Conservation (phyloP, 1,140 invertebrate species). For the Cylas formicarius region DNA sequence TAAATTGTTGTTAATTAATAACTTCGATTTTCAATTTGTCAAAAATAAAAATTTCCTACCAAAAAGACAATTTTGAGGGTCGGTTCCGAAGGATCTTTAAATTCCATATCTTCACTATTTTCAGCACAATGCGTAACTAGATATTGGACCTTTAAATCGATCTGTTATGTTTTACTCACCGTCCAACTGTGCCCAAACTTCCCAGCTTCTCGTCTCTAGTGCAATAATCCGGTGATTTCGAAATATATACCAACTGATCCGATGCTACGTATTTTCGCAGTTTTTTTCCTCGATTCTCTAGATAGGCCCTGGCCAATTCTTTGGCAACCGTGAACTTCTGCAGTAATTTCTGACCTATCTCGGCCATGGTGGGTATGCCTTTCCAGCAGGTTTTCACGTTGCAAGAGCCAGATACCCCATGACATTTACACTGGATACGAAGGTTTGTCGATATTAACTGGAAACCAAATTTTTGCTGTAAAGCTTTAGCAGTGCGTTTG, state of each 20-base stretch:
- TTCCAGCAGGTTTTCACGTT: slow-evolving; percentile 92
- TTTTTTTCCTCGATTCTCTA: slow-evolving; percentile 21
- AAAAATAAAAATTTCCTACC: no score
- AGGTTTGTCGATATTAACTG: slow-evolving; percentile 51
- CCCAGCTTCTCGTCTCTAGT: slow-evolving; percentile 66
- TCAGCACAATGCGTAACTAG: no score
- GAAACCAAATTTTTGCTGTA: slow-evolving; percentile 1
- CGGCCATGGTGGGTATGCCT: slow-evolving; percentile 73
- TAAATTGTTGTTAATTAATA: no score
- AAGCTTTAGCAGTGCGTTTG: no score
- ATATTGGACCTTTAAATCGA: no score
- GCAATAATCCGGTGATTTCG: slow-evolving; percentile 89
- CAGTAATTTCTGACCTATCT: slow-evolving; percentile 78
- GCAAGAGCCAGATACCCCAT: slow-evolving; percentile 92
- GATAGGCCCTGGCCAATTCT: slow-evolving; percentile 50
- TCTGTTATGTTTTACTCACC: slow-evolving; percentile 46
- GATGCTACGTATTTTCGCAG: slow-evolving; percentile 19
- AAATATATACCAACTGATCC: slow-evolving; percentile 68
- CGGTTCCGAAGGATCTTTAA: no score
- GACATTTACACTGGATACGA: slow-evolving; percentile 87
- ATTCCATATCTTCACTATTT: no score
- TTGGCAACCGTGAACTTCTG: slow-evolving; percentile 74
- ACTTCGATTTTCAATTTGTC: no score
- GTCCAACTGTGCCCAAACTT: slow-evolving; percentile 78
- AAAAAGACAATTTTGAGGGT: no score